phyloP scores from a whole-genome alignment of 1,140 invertebrate species.

The Bombus superbus region DNA sequence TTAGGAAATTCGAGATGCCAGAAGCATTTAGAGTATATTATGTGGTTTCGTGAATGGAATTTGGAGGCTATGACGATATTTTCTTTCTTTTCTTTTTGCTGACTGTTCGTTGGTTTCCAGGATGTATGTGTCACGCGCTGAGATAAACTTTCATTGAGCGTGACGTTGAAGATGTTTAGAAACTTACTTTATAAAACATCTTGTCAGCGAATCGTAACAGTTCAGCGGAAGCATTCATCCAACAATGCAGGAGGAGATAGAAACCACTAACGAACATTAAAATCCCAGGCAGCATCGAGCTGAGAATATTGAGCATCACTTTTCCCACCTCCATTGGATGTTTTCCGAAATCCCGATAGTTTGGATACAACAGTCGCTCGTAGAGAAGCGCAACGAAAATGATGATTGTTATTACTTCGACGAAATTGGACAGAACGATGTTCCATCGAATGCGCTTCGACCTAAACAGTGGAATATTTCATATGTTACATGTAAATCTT shows the following conservation, averaged over 20 bases:
- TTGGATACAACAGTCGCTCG: conserved; percentile 88
- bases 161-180: not conserved
- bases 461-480: conserved; percentile 78
- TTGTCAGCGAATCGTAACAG: conserved; percentile 93
- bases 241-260: conserved; percentile 93
- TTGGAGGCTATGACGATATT: not conserved
- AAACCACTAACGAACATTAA: conserved; percentile 90
- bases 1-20: not conserved
- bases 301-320: conserved; percentile 87
- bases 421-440: conserved; percentile 87
- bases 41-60: not conserved
- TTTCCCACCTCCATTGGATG: conserved; percentile 85
- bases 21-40: not conserved
- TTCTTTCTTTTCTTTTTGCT: not conserved
- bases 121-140: not conserved
- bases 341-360: conserved; percentile 88
- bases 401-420: conserved; percentile 90
- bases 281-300: conserved; percentile 89
- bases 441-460: conserved; percentile 89
- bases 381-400: conserved; percentile 92
- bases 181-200: conserved; percentile 89
- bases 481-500: no score
- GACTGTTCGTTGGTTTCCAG: not conserved
- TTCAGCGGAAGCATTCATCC: conserved; percentile 95
- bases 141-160: not conserved